Percentiles rank a stretch among this genome's conserved stretches.
phyloP scores from a whole-genome alignment of 1,140 invertebrate genomes.

The Ctenoplectra terminalis region DNA sequence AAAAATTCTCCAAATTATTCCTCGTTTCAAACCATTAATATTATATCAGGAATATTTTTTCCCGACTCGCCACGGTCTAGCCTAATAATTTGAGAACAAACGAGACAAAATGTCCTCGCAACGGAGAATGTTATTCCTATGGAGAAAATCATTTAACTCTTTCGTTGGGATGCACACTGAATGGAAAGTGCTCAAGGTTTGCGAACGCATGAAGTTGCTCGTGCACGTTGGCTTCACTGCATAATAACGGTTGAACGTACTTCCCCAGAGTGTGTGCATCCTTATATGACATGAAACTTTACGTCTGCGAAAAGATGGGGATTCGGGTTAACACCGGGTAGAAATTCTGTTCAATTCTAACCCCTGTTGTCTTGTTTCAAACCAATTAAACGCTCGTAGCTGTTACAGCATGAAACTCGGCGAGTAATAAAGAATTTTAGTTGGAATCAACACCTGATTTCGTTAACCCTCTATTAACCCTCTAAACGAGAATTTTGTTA shows the following conservation, averaged over 20 bases:
- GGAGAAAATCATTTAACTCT: constrained; percentile 32
- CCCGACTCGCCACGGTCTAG: too few relatives aligned
- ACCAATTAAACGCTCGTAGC: too few relatives aligned
- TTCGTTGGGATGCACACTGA: constrained; percentile 20
- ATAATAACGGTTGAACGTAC: constrained; percentile 41
- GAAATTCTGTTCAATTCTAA: too few relatives aligned
- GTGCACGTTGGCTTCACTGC: constrained; percentile 24
- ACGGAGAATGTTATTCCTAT: constrained; percentile 25
- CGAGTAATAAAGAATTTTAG: too few relatives aligned
- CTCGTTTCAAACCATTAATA: too few relatives aligned
- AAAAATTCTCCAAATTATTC: too few relatives aligned
- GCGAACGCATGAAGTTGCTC: constrained; percentile 18
- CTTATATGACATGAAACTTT: constrained; percentile 32
- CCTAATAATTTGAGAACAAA: not conserved
- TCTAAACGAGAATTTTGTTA: too few relatives aligned
- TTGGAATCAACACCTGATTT: too few relatives aligned
- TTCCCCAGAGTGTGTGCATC: not conserved
- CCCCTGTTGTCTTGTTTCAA: too few relatives aligned
- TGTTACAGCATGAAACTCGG: too few relatives aligned
- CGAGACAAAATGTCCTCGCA: not conserved
- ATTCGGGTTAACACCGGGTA: not conserved
- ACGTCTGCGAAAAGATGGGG: not conserved
- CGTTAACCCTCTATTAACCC: too few relatives aligned
- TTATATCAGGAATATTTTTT: too few relatives aligned
- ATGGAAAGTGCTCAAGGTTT: constrained; percentile 22